Conservation (phyloP, 2,797 vertebrate genomes). For the Poeciliopsis infans region DNA sequence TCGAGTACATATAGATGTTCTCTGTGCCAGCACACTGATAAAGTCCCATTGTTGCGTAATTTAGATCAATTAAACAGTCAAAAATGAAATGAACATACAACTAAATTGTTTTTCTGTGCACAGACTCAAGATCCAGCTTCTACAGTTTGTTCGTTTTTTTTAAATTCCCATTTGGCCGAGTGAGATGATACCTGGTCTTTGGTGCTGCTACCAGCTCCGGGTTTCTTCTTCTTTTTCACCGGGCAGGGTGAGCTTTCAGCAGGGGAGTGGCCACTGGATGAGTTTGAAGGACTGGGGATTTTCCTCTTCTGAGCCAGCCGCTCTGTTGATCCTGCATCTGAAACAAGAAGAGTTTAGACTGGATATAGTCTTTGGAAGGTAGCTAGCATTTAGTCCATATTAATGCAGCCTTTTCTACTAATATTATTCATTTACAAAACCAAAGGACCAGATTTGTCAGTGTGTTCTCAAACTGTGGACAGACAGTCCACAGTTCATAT, state of each 20-base stretch:
- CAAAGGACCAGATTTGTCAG: neutral
- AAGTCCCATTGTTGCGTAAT: neutral
- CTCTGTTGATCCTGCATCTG: constrained; percentile 89
- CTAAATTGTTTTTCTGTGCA: neutral
- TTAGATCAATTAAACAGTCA: neutral
- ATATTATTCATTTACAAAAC: too few species aligned
- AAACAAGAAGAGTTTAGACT: constrained; percentile 58
- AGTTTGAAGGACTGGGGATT: constrained; percentile 93
- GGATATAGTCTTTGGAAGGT: neutral
- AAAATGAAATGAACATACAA: neutral
- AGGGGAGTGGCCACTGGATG: constrained; percentile 95
- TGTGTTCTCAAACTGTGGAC: constrained; percentile 1
- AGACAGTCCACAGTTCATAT: neutral
- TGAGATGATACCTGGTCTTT: constrained; percentile 92
- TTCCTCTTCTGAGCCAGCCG: constrained; percentile 90
- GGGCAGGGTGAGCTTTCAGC: constrained; percentile 91
- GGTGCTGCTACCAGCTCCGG: constrained; percentile 90
- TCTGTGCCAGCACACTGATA: neutral
- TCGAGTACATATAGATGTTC: too few species aligned
- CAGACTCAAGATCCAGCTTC: neutral
- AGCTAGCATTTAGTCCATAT: too few species aligned
- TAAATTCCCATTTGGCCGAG: neutral
- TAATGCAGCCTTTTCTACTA: too few species aligned
- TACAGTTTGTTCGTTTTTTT: neutral
- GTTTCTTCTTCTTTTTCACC: constrained; percentile 98